These are phyloP conservation scores for Xestoiulus laeticollis DNA, from an alignment of 2,888 invertebrate species.

Conservation along the genomic window DNA sequence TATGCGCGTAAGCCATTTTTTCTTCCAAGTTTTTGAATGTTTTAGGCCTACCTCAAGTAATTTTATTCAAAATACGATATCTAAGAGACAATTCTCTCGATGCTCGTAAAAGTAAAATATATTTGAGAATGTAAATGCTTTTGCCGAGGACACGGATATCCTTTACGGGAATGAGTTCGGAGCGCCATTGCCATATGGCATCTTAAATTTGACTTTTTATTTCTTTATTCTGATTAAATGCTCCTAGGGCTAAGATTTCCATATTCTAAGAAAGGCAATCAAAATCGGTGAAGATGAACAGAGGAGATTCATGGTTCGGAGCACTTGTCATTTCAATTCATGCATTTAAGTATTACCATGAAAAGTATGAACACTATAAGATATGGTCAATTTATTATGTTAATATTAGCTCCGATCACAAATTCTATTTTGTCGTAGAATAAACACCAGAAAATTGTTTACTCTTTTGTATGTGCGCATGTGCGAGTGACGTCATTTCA, in stretches of 20 bases:
- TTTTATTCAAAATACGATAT: constrained; percentile 9
- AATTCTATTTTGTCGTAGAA: too few relatives aligned
- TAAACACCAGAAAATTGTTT: too few relatives aligned
- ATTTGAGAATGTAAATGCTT: not conserved
- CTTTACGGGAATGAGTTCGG: not conserved
- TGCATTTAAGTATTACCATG: too few relatives aligned
- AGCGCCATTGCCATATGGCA: not conserved
- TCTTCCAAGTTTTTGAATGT: not conserved
- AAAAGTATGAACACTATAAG: too few relatives aligned
- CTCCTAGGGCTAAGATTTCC: not conserved
- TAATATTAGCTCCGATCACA: too few relatives aligned
- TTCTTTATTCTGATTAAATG: constrained; percentile 1
- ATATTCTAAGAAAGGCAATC: not conserved
- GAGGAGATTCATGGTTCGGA: not conserved
- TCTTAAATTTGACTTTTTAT: constrained; percentile 1
- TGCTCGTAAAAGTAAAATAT: constrained; percentile 1
- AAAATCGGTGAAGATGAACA: constrained; percentile 9
- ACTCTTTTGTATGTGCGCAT: too few relatives aligned
- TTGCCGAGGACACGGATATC: not conserved
- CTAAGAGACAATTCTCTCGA: not conserved
- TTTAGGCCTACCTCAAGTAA: not conserved
- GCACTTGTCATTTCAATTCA: not conserved
- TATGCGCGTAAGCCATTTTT: not conserved
- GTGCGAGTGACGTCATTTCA: too few relatives aligned
- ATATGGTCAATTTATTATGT: too few relatives aligned